Conservation (phyloP, 30 jellyfish, hydroid and myxozoan species). For the Catostylus mosaicus region DNA sequence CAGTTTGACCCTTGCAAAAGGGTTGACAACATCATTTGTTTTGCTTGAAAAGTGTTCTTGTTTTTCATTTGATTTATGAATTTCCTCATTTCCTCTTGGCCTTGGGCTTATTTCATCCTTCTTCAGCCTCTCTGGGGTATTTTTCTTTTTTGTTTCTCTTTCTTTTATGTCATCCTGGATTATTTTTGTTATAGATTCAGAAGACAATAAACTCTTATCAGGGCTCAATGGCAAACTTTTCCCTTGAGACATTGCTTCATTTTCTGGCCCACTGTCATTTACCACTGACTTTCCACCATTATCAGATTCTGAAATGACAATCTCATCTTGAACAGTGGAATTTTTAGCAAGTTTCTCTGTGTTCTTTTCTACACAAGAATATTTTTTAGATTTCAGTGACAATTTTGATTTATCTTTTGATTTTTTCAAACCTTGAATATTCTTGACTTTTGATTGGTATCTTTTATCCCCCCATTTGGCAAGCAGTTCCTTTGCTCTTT, state of each 20-base stretch:
- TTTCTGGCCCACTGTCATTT: neutral
- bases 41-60: neutral
- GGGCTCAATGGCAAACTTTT: neutral
- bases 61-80: neutral
- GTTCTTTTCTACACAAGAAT: neutral
- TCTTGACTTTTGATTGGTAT: neutral
- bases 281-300: neutral
- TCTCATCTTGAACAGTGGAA: neutral
- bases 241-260: neutral
- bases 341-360: neutral
- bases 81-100: neutral
- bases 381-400: neutral
- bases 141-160: neutral
- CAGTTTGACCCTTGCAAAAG: conserved; percentile 23
- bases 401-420: neutral
- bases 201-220: neutral
- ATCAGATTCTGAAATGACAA: neutral
- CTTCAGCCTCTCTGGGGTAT: neutral
- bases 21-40: conserved; percentile 1
- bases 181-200: conserved; percentile 29
- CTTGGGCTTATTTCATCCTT: neutral
- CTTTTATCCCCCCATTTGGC: conserved; percentile 47
- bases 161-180: conserved; percentile 29
- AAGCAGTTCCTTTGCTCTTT: conserved; percentile 20
- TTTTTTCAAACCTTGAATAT: neutral